Evolutionary conservation across 2,797 vertebrate species (phyloP).

Genomic region (Channa striata): DNA sequence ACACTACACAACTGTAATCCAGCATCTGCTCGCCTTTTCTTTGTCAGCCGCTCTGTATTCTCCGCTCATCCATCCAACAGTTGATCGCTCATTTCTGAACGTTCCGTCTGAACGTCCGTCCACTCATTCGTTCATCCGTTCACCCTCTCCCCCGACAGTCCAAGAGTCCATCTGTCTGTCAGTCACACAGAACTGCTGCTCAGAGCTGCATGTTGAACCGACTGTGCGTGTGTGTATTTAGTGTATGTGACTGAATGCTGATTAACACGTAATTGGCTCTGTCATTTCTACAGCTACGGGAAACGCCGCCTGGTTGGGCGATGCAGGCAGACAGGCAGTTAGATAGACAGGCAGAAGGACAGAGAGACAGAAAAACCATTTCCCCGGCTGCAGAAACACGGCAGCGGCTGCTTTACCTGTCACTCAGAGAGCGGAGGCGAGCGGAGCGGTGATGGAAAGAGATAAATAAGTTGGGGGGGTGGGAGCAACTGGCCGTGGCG

Average conservation of each 20-base stretch:
- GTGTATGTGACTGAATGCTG: conserved; percentile 80
- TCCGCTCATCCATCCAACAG: neutral
- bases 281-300: conserved; percentile 81
- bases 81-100: neutral
- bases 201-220: neutral
- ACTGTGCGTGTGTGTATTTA: neutral
- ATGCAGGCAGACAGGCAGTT: conserved; percentile 23
- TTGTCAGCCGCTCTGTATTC: neutral
- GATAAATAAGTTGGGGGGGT: conserved; percentile 38
- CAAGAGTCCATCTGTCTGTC: conserved; percentile 27
- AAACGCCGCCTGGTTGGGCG: conserved; percentile 34
- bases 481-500: conserved; percentile 24
- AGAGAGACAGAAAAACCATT: conserved; percentile 40
- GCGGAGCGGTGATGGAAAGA: conserved; percentile 12
- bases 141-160: conserved; percentile 27
- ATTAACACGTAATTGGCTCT: conserved; percentile 91
- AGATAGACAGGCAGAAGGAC: conserved; percentile 13
- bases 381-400: conserved; percentile 16
- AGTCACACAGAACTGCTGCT: conserved; percentile 3
- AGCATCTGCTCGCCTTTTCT: conserved; percentile 46
- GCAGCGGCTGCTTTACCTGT: conserved; percentile 20
- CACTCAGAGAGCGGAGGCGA: conserved; percentile 23
- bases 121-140: neutral
- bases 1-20: conserved; percentile 44
- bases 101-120: conserved; percentile 19